Evolutionary conservation across 1,140 invertebrate genomes (phyloP).

Genomic region (Charaxes varanes): DNA sequence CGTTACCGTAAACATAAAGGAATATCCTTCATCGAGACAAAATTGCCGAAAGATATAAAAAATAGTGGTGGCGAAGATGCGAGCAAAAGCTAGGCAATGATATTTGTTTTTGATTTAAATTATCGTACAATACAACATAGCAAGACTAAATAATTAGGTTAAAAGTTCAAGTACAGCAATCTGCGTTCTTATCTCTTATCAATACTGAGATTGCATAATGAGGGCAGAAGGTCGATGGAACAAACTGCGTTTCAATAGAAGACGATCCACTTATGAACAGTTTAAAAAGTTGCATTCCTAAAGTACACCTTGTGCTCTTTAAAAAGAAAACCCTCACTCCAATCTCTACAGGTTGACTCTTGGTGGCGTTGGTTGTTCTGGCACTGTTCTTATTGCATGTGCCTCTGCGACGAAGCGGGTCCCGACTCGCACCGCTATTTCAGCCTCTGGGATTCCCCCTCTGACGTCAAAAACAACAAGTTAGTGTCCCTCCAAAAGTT

Average conservation of each 20-base stretch:
- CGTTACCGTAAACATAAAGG: too few relatives aligned
- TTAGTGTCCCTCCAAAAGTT: constrained; percentile 70
- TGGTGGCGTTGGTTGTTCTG: constrained; percentile 92
- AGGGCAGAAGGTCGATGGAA: constrained; percentile 1
- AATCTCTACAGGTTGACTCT: constrained; percentile 79
- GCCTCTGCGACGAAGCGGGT: constrained; percentile 86
- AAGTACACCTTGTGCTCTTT: not conserved
- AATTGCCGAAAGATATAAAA: too few relatives aligned
- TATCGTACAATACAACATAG: too few relatives aligned
- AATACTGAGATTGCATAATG: not conserved
- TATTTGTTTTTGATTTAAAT: too few relatives aligned
- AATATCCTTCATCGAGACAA: too few relatives aligned
- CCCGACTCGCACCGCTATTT: constrained; percentile 85
- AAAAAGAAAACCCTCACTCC: not conserved
- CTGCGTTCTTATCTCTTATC: too few relatives aligned
- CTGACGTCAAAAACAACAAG: constrained; percentile 84
- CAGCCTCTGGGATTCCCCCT: constrained; percentile 80
- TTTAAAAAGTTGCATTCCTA: too few relatives aligned
- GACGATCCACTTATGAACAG: not conserved
- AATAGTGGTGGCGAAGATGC: too few relatives aligned
- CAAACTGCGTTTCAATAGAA: not conserved
- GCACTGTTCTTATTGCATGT: constrained; percentile 94
- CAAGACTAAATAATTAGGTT: too few relatives aligned
- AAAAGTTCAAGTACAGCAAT: too few relatives aligned
- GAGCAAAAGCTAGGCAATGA: too few relatives aligned